Evolutionary conservation across 2,888 invertebrate species (phyloP).

Genomic region (Drosophila prostipennis): DNA sequence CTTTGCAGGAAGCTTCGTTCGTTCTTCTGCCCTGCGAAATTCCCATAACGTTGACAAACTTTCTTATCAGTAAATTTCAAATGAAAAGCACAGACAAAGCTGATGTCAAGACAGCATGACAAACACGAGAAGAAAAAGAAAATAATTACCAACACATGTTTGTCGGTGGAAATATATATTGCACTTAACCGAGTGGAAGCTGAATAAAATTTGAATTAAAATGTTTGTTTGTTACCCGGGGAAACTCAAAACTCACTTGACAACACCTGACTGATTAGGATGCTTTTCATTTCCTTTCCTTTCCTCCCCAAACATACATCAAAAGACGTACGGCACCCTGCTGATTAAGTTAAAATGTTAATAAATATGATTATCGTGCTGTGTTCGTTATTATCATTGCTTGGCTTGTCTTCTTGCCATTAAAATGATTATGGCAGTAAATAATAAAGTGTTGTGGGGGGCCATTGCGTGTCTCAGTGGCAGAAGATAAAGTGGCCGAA

Average conservation of each 20-base stretch:
- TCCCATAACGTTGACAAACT: conserved; percentile 1
- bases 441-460: conserved; percentile 64
- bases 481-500: conserved; percentile 4
- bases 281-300: neutral
- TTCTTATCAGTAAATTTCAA: conserved; percentile 34
- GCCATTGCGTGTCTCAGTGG: conserved; percentile 27
- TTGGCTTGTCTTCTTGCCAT: conserved; percentile 52
- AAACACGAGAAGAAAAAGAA: conserved; percentile 10
- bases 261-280: conserved; percentile 29
- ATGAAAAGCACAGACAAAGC: conserved; percentile 18
- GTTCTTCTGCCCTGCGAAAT: neutral
- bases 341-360: conserved; percentile 73
- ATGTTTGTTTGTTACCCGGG: conserved; percentile 21
- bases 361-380: conserved; percentile 69
- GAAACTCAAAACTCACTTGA: conserved; percentile 11
- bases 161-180: conserved; percentile 26
- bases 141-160: conserved; percentile 31
- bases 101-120: conserved; percentile 32
- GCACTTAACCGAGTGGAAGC: conserved; percentile 39
- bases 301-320: conserved; percentile 22
- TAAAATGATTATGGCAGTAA: conserved; percentile 73
- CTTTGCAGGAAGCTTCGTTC: conserved; percentile 11
- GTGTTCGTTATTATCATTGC: conserved; percentile 38
- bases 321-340: conserved; percentile 36
- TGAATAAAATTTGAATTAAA: conserved; percentile 51